Evolutionary conservation across 2,113 vertebrate genomes (phyloP).

Genomic region (Nesogale talazaci): DNA sequence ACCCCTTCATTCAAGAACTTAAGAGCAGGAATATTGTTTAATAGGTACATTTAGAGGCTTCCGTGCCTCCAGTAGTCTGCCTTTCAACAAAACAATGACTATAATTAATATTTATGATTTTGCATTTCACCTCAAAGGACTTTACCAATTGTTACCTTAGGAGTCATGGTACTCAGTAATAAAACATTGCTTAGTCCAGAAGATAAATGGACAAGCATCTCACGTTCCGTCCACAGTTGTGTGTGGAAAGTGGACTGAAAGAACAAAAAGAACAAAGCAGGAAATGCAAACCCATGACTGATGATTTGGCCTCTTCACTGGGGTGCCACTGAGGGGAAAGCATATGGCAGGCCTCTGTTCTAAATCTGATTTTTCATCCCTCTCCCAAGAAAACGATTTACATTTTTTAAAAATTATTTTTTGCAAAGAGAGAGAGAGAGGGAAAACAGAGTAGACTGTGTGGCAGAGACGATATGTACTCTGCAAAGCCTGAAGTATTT

Average conservation of each 20-base stretch:
- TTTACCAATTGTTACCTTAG: constrained; percentile 36
- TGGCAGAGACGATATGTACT: background rate
- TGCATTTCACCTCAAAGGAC: constrained; percentile 57
- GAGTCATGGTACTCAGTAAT: constrained; percentile 5
- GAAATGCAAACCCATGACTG: background rate
- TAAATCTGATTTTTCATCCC: background rate
- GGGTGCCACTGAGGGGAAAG: background rate
- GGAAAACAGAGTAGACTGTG: no score
- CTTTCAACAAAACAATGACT: constrained; percentile 73
- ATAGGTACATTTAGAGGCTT: constrained; percentile 63
- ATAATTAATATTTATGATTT: constrained; percentile 72
- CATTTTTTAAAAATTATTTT: background rate
- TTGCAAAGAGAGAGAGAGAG: background rate
- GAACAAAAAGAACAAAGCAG: background rate
- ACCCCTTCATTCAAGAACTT: constrained; percentile 60
- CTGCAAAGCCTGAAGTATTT: background rate
- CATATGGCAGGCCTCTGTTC: background rate
- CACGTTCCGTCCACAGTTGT: background rate
- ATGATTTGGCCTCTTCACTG: background rate
- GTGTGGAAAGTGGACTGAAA: background rate
- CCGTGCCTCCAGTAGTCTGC: constrained; percentile 46
- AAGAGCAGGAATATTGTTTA: constrained; percentile 30
- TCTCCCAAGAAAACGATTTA: background rate
- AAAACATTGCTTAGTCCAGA: background rate
- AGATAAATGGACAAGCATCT: constrained; percentile 39